phyloP scores from a whole-genome alignment of 2,888 invertebrate species.

The Erebia epiphron region DNA sequence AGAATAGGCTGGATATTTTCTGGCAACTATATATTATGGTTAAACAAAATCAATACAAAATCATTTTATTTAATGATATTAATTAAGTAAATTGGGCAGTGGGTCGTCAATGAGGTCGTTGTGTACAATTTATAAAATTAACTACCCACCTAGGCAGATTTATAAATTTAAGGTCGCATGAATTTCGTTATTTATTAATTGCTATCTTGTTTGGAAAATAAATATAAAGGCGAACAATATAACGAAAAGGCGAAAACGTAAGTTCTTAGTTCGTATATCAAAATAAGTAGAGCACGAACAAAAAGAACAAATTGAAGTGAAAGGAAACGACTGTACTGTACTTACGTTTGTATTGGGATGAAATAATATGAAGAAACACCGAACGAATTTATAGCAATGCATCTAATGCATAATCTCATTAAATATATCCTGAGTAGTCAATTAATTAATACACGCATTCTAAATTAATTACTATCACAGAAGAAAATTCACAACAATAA shows the following conservation, averaged over 20 bases:
- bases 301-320: conserved; percentile 78
- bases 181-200: not conserved
- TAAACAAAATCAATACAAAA: no score
- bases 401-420: not conserved
- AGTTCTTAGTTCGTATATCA: conserved; percentile 8
- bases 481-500: conserved; percentile 52
- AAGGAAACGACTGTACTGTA: conserved; percentile 62
- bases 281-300: conserved; percentile 80
- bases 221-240: not conserved
- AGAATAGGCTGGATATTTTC: no score
- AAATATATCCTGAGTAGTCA: not conserved
- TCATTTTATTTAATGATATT: no score
- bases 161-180: no score
- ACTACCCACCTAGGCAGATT: not conserved
- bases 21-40: no score
- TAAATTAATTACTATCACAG: conserved; percentile 45
- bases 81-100: no score
- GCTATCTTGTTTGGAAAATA: not conserved
- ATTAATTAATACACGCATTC: conserved; percentile 39
- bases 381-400: not conserved
- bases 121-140: not conserved
- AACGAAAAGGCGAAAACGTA: conserved; percentile 13
- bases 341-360: not conserved
- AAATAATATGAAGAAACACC: not conserved
- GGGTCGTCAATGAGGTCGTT: conserved; percentile 3